phyloP scores from a whole-genome alignment of 2,113 vertebrate genomes.

The Indicator indicator region DNA sequence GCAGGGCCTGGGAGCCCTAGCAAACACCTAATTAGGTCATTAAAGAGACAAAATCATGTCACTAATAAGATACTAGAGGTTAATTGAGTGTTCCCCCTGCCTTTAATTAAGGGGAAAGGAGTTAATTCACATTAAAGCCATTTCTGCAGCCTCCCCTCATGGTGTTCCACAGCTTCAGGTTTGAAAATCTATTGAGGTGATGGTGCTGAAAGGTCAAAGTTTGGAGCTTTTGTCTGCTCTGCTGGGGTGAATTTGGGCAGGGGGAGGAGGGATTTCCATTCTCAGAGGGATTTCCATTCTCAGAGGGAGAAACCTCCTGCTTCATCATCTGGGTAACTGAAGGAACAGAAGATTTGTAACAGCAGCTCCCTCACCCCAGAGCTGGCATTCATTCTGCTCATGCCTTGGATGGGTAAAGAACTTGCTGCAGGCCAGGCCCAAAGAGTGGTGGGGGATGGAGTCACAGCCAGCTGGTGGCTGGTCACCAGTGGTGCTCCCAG shows the following conservation, averaged over 20 bases:
- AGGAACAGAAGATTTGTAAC: background rate
- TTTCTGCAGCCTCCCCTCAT: constrained; percentile 17
- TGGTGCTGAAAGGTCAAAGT: background rate
- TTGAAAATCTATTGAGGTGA: background rate
- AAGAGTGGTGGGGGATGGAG: too few relatives aligned
- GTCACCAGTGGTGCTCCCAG: too few relatives aligned
- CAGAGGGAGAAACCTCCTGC: background rate
- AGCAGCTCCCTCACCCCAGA: background rate
- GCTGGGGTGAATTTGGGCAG: background rate
- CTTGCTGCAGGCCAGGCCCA: too few relatives aligned
- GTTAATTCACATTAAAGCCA: constrained; percentile 10
- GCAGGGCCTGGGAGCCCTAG: background rate
- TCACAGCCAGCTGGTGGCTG: too few relatives aligned
- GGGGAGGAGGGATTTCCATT: background rate
- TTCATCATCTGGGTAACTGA: background rate
- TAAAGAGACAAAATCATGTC: constrained; percentile 48
- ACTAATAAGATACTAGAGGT: constrained; percentile 62
- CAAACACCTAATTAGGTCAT: constrained; percentile 56
- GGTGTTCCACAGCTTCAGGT: background rate
- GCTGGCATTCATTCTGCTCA: background rate
- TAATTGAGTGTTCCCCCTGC: constrained; percentile 55
- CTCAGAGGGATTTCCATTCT: background rate
- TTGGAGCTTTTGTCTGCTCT: background rate
- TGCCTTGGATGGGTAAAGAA: too few relatives aligned
- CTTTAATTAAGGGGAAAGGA: constrained; percentile 58